These are phyloP conservation scores for Poecilobothrus nobilitatus DNA, from an alignment of 2,888 invertebrate species.

Conservation along the genomic window DNA sequence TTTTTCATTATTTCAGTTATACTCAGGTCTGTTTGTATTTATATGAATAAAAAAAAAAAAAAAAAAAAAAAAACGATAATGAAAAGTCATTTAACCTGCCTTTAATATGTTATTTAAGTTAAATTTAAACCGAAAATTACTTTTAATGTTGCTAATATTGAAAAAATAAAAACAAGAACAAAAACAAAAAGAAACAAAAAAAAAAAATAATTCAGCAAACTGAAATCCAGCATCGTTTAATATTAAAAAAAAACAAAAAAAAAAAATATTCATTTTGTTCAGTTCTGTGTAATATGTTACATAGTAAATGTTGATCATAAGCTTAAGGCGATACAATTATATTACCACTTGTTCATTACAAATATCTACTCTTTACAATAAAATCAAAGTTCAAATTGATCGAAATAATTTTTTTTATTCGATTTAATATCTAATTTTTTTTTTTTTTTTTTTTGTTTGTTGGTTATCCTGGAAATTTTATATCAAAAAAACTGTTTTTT, in stretches of 20 bases:
- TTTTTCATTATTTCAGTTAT: neutral
- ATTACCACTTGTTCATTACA: neutral
- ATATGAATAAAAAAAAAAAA: too few species aligned
- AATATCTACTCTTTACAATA: too few species aligned
- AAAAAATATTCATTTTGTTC: neutral
- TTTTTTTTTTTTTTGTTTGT: too few species aligned
- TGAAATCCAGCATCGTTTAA: too few species aligned
- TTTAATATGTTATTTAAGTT: conserved; percentile 1
- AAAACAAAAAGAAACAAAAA: neutral
- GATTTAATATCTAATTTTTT: too few species aligned
- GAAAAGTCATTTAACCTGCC: neutral
- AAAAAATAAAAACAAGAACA: neutral
- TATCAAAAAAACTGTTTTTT: too few species aligned
- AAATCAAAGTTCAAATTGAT: too few species aligned
- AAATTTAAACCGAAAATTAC: conserved; percentile 4
- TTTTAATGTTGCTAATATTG: neutral
- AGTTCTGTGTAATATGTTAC: neutral
- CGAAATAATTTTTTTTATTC: too few species aligned
- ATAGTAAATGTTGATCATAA: neutral
- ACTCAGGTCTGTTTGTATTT: neutral
- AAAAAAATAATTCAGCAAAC: neutral
- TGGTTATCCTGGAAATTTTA: too few species aligned
- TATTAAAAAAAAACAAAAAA: neutral
- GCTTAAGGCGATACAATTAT: neutral
- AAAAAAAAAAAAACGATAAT: conserved; percentile 6